Conservation (phyloP, 2,797 vertebrate species). For the Anas bernieri region DNA sequence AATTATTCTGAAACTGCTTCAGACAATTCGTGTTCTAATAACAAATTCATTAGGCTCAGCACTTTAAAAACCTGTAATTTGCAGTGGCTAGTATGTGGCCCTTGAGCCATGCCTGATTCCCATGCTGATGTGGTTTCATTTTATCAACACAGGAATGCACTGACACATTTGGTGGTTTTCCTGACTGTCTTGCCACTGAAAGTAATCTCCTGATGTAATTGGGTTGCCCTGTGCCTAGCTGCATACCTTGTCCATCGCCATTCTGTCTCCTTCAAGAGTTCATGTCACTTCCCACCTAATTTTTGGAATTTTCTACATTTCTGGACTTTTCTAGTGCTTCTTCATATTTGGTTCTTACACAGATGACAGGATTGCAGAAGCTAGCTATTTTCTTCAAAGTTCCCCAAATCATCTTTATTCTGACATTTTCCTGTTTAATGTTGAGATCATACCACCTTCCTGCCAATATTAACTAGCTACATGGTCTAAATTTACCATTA, state of each 20-base stretch:
- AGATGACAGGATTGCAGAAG: not conserved
- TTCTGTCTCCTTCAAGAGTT: not conserved
- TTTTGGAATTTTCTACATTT: not conserved
- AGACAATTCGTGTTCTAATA: not conserved
- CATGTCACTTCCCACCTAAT: not conserved
- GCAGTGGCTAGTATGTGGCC: not conserved
- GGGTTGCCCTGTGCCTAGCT: not conserved
- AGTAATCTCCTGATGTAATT: not conserved
- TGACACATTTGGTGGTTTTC: not conserved
- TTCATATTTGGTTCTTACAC: not conserved
- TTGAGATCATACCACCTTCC: not conserved
- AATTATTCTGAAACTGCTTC: conserved; percentile 29
- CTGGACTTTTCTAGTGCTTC: not conserved
- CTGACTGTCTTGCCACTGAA: not conserved
- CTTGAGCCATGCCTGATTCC: not conserved
- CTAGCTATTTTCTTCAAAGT: not conserved
- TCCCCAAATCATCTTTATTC: not conserved
- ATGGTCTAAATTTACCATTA: not conserved
- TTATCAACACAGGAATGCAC: not conserved
- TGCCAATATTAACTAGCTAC: not conserved
- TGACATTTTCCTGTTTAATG: not conserved
- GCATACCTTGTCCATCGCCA: not conserved
- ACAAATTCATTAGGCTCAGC: not conserved
- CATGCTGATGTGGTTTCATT: not conserved
- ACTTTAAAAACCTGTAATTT: conserved; percentile 12